These are phyloP conservation scores for Synergus gifuensis DNA, from an alignment of 2,888 invertebrate species.

Conservation along the genomic window DNA sequence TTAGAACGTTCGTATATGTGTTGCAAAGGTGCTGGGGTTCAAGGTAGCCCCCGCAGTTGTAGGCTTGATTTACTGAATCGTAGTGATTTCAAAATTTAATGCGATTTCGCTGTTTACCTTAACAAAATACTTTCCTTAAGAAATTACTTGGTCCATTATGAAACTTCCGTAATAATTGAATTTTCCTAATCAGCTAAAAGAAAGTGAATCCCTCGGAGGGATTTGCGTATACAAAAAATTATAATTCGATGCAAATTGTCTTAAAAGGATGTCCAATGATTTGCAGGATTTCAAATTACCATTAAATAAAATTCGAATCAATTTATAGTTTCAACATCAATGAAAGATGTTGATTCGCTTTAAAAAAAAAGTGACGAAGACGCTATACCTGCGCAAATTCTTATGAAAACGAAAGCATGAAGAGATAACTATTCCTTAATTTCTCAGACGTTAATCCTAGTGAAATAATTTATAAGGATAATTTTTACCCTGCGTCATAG, in stretches of 20 bases:
- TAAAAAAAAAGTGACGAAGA: neutral
- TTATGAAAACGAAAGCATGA: neutral
- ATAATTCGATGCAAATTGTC: neutral
- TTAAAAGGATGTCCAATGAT: neutral
- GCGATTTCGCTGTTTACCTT: neutral
- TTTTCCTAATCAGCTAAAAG: neutral
- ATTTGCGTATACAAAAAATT: neutral
- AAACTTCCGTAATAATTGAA: neutral
- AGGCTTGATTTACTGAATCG: slow-evolving; percentile 25
- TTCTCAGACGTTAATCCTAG: neutral
- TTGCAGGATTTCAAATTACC: neutral
- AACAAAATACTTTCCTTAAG: slow-evolving; percentile 13
- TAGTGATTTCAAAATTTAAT: slow-evolving; percentile 33
- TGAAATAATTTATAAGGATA: neutral
- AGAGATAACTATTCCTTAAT: slow-evolving; percentile 2
- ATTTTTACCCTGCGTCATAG: slow-evolving; percentile 11
- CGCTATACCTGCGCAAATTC: slow-evolving; percentile 5
- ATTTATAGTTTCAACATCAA: neutral
- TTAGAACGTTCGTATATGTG: slow-evolving; percentile 41
- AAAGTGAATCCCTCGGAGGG: neutral
- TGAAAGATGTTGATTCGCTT: neutral
- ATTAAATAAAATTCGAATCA: neutral
- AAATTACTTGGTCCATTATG: neutral
- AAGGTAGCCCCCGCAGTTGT: slow-evolving; percentile 19
- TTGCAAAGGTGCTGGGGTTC: slow-evolving; percentile 43